These are phyloP conservation scores for Drosophila melanosoma DNA, from an alignment of 2,888 invertebrate genomes.

Conservation along the genomic window DNA sequence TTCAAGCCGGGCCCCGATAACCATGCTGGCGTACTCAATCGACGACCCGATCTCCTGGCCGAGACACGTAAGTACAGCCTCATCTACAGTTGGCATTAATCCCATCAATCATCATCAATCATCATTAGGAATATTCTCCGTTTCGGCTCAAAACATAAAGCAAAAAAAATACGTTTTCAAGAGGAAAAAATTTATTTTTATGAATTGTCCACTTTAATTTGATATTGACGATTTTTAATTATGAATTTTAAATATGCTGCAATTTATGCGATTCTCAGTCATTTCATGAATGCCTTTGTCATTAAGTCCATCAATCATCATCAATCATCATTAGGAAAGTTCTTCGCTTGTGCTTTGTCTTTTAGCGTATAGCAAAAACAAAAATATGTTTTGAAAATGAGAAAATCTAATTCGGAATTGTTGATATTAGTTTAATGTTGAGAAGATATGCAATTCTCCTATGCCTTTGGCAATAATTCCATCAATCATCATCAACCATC, in stretches of 20 bases:
- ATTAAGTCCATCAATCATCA: background rate
- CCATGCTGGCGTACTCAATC: slow-evolving; percentile 69
- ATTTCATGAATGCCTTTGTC: background rate
- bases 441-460: no score
- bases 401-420: background rate
- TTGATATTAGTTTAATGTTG: background rate
- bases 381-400: background rate
- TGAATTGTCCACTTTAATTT: no score
- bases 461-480: no score
- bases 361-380: no score
- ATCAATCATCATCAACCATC: no score
- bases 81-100: no score
- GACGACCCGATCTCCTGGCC: slow-evolving; percentile 87
- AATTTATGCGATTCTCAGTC: background rate
- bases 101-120: no score
- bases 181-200: no score
- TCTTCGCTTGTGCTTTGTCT: background rate
- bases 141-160: background rate
- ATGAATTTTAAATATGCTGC: background rate
- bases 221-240: no score
- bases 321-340: no score
- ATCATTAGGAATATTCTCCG: no score
- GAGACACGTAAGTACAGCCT: slow-evolving; percentile 85
- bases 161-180: no score
- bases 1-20: slow-evolving; percentile 81